Evolutionary conservation across 2,797 vertebrate species (phyloP).

Genomic region (Gadopsis marmoratus): DNA sequence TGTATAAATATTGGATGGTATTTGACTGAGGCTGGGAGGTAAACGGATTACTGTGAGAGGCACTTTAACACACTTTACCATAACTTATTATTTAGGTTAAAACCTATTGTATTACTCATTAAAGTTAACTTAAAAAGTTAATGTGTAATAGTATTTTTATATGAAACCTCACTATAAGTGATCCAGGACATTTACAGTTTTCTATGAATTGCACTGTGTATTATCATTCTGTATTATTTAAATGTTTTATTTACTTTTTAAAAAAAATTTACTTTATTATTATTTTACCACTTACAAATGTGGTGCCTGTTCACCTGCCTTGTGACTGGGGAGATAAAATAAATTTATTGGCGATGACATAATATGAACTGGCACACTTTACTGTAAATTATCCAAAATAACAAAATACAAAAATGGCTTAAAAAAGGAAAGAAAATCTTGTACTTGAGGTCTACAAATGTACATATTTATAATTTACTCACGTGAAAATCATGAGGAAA

Average conservation of each 20-base stretch:
- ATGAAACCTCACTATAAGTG: not conserved
- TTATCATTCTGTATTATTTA: not conserved
- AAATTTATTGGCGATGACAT: not conserved
- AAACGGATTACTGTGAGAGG: not conserved
- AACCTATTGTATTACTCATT: not conserved
- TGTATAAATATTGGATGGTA: not conserved
- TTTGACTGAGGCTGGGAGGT: not conserved
- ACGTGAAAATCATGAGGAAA: constrained; percentile 2
- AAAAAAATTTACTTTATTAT: not conserved
- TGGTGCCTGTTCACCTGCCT: not conserved
- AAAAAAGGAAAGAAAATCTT: not conserved
- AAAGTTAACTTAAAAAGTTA: not conserved
- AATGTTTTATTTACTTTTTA: not conserved
- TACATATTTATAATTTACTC: not conserved
- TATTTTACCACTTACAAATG: not conserved
- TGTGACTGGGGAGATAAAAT: not conserved
- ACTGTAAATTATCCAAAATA: not conserved
- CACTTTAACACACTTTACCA: not conserved
- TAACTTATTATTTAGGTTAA: not conserved
- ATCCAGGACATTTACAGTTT: not conserved
- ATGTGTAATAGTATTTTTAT: not conserved
- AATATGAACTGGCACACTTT: not conserved
- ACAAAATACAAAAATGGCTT: not conserved
- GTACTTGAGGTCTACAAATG: not conserved
- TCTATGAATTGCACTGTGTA: not conserved